These are phyloP conservation scores for Ardeotis arabs DNA, from an alignment of 2,113 vertebrate species.

Conservation along the genomic window DNA sequence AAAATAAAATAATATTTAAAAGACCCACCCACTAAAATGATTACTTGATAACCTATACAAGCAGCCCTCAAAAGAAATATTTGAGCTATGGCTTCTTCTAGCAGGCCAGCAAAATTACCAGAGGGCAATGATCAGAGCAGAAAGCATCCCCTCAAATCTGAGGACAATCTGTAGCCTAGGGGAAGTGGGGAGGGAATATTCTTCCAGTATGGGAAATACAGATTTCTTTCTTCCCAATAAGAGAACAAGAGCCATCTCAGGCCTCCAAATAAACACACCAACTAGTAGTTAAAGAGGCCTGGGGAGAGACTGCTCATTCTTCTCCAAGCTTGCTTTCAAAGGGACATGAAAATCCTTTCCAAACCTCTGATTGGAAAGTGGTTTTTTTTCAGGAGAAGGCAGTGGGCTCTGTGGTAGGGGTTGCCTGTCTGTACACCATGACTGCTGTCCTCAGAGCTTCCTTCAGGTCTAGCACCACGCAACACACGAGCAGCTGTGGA, in stretches of 20 bases:
- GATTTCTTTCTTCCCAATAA: not conserved
- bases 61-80: not conserved
- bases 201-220: not conserved
- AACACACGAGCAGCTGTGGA: fast-evolving
- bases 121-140: not conserved
- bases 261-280: not conserved
- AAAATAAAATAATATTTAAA: not conserved
- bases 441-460: not conserved
- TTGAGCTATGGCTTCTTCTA: not conserved
- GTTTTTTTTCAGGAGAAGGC: not conserved
- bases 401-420: not conserved
- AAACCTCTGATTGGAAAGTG: not conserved
- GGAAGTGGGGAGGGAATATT: not conserved
- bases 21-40: not conserved
- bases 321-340: not conserved
- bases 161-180: not conserved
- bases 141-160: not conserved
- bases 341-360: not conserved
- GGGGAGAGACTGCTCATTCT: not conserved
- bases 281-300: not conserved
- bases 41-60: not conserved
- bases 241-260: not conserved
- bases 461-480: no score
- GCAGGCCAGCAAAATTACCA: not conserved
- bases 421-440: fast-evolving